These are phyloP conservation scores for Drosophila emarginata DNA, from an alignment of 2,888 invertebrate genomes.

Conservation along the genomic window DNA sequence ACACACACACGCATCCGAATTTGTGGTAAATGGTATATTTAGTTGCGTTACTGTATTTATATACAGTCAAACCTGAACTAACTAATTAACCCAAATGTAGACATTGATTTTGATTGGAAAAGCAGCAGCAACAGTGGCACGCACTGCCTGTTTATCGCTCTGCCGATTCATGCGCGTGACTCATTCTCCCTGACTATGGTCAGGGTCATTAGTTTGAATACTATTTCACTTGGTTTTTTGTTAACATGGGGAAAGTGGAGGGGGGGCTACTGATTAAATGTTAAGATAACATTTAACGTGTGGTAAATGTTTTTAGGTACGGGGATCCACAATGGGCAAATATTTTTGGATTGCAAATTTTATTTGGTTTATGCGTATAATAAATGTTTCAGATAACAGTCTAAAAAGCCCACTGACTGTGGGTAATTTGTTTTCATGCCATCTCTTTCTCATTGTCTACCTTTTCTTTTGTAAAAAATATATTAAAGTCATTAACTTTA, in stretches of 20 bases:
- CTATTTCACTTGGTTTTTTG: background rate
- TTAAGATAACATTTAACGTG: background rate
- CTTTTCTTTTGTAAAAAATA: background rate
- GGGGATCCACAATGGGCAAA: background rate
- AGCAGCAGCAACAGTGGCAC: background rate
- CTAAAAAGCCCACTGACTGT: background rate
- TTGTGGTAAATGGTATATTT: conserved; percentile 19
- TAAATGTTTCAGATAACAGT: background rate
- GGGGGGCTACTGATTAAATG: background rate
- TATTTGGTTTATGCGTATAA: background rate
- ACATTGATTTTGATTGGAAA: conserved; percentile 1
- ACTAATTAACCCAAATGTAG: conserved; percentile 4
- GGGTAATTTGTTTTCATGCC: background rate
- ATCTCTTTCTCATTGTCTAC: background rate
- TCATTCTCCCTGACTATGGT: background rate
- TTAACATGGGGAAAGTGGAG: background rate
- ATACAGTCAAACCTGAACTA: background rate
- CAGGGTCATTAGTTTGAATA: conserved; percentile 10
- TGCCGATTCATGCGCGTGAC: background rate
- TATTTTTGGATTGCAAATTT: conserved; percentile 1
- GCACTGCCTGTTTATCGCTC: background rate
- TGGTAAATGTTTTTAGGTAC: background rate
- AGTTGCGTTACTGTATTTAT: background rate
- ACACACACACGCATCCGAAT: background rate
- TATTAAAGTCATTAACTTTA: background rate